A percentile compares a stretch with the other conserved stretches of the same genome.
Conservation (phyloP, 2,797 vertebrate species). For the Chromobotia macracanthus region DNA sequence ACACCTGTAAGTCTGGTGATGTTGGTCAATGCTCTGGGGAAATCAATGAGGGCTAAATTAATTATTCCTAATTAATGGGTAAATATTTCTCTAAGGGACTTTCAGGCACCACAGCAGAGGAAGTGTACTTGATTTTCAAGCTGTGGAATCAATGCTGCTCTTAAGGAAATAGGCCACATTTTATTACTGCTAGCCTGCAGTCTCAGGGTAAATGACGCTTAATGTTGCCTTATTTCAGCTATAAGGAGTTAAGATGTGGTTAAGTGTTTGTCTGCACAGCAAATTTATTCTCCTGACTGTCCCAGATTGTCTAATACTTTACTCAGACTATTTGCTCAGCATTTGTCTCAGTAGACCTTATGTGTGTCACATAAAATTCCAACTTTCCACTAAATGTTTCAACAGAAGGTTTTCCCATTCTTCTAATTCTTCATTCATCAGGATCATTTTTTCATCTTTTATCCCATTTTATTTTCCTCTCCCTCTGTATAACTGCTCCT, state of each 20-base stretch:
- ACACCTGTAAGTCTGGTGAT: slow-evolving; percentile 52
- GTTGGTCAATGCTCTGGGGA: slow-evolving; percentile 33
- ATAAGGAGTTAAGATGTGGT: slow-evolving; percentile 44
- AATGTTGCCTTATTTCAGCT: slow-evolving; percentile 21
- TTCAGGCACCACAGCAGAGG: background rate
- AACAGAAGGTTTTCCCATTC: slow-evolving; percentile 9
- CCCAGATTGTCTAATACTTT: slow-evolving; percentile 48
- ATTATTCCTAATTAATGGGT: slow-evolving; percentile 28
- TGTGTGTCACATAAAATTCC: slow-evolving; percentile 25
- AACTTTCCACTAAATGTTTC: slow-evolving; percentile 32
- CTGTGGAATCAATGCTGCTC: slow-evolving; percentile 21
- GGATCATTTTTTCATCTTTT: background rate
- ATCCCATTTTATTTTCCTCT: background rate
- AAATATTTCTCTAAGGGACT: slow-evolving; percentile 9
- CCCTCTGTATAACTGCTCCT: slow-evolving; percentile 10
- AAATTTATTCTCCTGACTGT: slow-evolving; percentile 42
- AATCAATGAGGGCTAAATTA: slow-evolving; percentile 48
- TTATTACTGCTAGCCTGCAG: slow-evolving; percentile 31
- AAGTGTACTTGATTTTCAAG: slow-evolving; percentile 5
- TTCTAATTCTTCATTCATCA: slow-evolving; percentile 10
- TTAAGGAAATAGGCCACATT: slow-evolving; percentile 40
- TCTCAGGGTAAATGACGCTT: slow-evolving; percentile 28
- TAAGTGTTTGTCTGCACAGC: slow-evolving; percentile 37
- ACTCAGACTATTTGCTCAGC: slow-evolving; percentile 33
- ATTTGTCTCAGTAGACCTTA: slow-evolving; percentile 40